phyloP scores from a whole-genome alignment of 1,140 invertebrate species.

The Diprion similis region DNA sequence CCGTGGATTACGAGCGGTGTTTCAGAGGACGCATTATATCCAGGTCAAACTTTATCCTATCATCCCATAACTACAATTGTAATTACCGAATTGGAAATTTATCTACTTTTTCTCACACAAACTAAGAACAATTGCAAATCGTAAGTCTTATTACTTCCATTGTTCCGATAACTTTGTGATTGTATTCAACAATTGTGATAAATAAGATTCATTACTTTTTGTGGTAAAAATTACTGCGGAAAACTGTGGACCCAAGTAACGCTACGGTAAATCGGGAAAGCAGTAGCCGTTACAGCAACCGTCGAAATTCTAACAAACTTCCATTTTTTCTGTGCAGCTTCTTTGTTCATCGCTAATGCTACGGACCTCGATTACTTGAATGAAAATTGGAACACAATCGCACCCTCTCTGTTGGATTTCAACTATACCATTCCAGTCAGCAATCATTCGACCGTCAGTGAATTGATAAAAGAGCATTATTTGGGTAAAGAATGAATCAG shows the following conservation, averaged over 20 bases:
- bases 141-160: no score
- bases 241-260: no score
- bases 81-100: no score
- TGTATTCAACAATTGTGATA: no score
- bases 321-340: not conserved
- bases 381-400: conserved; percentile 58
- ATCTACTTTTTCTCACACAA: no score
- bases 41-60: conserved; percentile 38
- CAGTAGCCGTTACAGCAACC: not conserved
- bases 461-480: conserved; percentile 61
- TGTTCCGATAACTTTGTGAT: no score
- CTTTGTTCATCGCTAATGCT: conserved; percentile 48
- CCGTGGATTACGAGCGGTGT: conserved; percentile 63
- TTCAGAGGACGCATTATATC: conserved; percentile 64
- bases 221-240: no score
- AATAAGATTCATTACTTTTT: no score
- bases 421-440: conserved; percentile 59
- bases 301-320: not conserved
- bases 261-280: no score
- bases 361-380: conserved; percentile 54
- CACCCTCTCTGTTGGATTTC: conserved; percentile 61
- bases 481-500: conserved; percentile 27
- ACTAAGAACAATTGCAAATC: no score
- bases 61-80: conserved; percentile 32
- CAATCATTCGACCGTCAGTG: conserved; percentile 45